A percentile compares a stretch with the other conserved stretches of the same genome.
phyloP scores from a whole-genome alignment of 2,113 vertebrate genomes.

The Cavia aperea region DNA sequence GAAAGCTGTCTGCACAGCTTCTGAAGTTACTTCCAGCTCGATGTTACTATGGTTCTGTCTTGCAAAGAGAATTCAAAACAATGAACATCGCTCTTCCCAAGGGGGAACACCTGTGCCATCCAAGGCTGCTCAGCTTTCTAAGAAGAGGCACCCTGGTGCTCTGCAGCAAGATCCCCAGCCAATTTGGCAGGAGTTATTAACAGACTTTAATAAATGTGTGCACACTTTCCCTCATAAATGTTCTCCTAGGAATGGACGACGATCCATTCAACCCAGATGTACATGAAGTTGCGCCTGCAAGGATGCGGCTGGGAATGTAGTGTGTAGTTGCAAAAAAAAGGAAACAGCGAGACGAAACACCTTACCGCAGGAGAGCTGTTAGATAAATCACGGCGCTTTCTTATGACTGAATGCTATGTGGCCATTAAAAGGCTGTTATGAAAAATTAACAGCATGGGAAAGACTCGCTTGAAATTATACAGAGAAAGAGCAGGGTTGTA shows the following conservation, averaged over 20 bases:
- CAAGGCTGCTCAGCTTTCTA: neutral
- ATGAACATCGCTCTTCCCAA: neutral
- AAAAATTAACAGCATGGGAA: conserved; percentile 50
- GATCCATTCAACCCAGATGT: conserved; percentile 29
- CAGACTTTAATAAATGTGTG: neutral
- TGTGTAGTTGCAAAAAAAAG: neutral
- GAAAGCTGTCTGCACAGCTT: neutral
- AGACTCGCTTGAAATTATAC: conserved; percentile 24
- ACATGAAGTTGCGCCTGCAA: neutral
- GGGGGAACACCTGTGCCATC: neutral
- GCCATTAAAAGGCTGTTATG: conserved; percentile 15
- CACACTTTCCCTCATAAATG: neutral
- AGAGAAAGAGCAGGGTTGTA: conserved; percentile 4
- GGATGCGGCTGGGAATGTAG: neutral
- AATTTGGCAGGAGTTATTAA: neutral
- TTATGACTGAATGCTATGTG: conserved; percentile 20
- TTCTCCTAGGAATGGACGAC: neutral
- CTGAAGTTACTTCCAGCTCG: conserved; percentile 11
- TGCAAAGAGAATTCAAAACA: conserved; percentile 38
- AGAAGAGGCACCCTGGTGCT: neutral
- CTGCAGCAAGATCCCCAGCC: neutral
- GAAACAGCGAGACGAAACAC: neutral
- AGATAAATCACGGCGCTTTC: conserved; percentile 17
- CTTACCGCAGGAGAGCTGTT: neutral
- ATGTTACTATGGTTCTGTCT: conserved; percentile 28